phyloP scores from a whole-genome alignment of 2,797 vertebrate genomes.

The Manis crassicaudata region DNA sequence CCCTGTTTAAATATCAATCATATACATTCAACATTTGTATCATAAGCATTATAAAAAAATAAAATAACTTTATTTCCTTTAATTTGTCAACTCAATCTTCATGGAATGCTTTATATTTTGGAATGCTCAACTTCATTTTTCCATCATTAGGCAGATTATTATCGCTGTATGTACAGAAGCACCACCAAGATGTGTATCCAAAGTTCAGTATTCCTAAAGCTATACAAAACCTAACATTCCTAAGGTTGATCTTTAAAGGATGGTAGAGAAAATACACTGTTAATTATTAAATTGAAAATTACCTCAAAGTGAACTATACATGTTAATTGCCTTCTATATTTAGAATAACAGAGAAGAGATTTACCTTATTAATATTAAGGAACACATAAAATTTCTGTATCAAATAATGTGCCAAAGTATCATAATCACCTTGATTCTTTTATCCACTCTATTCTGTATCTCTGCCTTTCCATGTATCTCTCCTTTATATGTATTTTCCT shows the following conservation, averaged over 20 bases:
- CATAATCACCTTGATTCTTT: not conserved
- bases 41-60: not conserved
- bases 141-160: not conserved
- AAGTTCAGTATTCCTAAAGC: not conserved
- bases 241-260: not conserved
- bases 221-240: not conserved
- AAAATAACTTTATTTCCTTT: not conserved
- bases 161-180: not conserved
- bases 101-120: not conserved
- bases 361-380: not conserved
- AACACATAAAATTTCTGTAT: not conserved
- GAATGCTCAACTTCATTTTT: not conserved
- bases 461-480: not conserved
- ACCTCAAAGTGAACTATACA: not conserved
- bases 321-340: not conserved
- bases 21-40: not conserved
- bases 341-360: not conserved
- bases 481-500: slow-evolving; percentile 14
- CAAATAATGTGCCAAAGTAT: not conserved
- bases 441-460: not conserved
- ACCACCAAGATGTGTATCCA: not conserved
- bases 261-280: not conserved
- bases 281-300: not conserved
- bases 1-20: not conserved
- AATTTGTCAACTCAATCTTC: not conserved